Conservation (phyloP, 1,140 invertebrate genomes). For the Atta cephalotes region DNA sequence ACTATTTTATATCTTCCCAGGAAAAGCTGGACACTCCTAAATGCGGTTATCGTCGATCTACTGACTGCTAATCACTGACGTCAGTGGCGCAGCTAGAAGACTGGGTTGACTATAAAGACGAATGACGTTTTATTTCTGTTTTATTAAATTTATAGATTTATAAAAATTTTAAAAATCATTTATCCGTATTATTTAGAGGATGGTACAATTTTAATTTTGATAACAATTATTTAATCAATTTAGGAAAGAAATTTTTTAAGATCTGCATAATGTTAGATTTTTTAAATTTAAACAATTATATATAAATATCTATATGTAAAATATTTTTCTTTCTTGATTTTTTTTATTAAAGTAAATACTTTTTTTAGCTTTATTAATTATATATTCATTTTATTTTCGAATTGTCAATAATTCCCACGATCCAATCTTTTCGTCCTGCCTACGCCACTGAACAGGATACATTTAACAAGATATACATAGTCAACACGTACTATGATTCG, state of each 20-base stretch:
- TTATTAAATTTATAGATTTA: not conserved
- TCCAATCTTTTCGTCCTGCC: not conserved
- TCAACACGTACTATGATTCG: constrained; percentile 32
- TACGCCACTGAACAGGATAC: constrained; percentile 58
- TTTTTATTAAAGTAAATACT: not conserved
- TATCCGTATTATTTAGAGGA: not conserved
- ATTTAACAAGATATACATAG: not conserved
- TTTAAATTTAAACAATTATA: not conserved
- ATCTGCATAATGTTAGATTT: too few species aligned
- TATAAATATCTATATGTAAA: not conserved
- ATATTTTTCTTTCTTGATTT: not conserved
- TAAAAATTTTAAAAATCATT: not conserved
- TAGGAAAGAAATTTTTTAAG: not conserved
- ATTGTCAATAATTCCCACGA: not conserved
- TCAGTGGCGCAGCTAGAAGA: constrained; percentile 55
- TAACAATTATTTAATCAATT: not conserved
- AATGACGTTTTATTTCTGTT: not conserved
- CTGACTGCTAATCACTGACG: constrained; percentile 76
- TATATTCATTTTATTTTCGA: not conserved
- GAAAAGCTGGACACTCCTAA: constrained; percentile 69
- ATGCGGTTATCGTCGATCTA: constrained; percentile 53
- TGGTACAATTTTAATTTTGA: not conserved
- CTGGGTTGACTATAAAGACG: not conserved
- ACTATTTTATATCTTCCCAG: constrained; percentile 77
- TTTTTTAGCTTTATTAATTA: not conserved